Conservation (phyloP, 2,113 vertebrate genomes). For the Plestiodon gilberti region DNA sequence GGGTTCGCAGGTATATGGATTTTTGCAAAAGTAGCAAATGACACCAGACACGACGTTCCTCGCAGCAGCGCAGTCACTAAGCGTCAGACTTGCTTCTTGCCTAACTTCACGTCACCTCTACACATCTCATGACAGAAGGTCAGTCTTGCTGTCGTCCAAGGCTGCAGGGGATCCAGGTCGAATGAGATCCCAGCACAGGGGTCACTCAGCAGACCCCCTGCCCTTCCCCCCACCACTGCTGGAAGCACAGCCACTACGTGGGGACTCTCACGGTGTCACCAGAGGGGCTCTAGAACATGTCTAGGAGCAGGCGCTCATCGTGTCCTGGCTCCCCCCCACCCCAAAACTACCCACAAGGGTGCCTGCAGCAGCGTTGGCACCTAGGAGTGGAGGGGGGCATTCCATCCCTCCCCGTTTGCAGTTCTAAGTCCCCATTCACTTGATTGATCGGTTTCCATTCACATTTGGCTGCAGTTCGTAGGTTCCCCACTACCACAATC, state of each 20-base stretch:
- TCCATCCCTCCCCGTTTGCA: too few species aligned
- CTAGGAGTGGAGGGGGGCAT: too few species aligned
- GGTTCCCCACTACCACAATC: background rate
- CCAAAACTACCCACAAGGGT: too few species aligned
- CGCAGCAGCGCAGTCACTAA: background rate
- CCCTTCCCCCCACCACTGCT: background rate
- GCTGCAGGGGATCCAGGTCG: background rate
- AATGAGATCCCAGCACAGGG: too few species aligned
- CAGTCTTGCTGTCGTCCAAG: background rate
- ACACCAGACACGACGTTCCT: background rate
- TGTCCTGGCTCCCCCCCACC: too few species aligned
- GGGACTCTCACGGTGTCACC: too few species aligned
- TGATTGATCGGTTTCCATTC: background rate
- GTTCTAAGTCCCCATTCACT: too few species aligned
- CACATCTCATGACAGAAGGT: constrained; percentile 23
- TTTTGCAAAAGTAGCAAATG: background rate
- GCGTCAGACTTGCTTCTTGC: too few species aligned
- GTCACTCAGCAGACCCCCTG: too few species aligned
- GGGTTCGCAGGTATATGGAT: background rate
- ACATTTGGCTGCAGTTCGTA: background rate
- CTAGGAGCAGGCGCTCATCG: too few species aligned
- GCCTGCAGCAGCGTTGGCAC: too few species aligned
- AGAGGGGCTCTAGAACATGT: background rate
- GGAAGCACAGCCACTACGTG: background rate
- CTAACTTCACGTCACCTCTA: constrained; percentile 14